Percentiles rank a stretch among this genome's conserved stretches.
These are phyloP conservation scores for Bathybates hornii DNA, from an alignment of 2,113 vertebrate genomes.

Conservation along the genomic window DNA sequence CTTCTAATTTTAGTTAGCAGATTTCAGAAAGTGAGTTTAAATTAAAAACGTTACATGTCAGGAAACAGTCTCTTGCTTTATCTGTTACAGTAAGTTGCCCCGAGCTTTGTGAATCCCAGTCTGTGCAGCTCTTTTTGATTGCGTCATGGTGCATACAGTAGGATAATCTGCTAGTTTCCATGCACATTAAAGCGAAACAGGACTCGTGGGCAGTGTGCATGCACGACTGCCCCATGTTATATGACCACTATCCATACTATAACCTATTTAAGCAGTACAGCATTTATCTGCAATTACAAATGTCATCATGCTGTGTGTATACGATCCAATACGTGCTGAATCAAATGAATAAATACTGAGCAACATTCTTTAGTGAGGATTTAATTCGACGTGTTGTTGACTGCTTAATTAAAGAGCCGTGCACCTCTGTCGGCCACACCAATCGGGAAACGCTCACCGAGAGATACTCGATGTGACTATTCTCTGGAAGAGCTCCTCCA, in stretches of 20 bases:
- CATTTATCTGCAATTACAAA: background rate
- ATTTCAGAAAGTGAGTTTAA: background rate
- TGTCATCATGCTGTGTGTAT: background rate
- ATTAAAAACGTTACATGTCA: background rate
- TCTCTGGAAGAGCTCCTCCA: background rate
- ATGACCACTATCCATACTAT: background rate
- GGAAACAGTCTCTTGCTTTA: background rate
- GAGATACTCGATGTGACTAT: background rate
- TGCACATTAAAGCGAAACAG: background rate
- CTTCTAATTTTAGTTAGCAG: background rate
- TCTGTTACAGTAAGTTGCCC: background rate
- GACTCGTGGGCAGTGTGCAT: background rate
- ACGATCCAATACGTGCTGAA: background rate
- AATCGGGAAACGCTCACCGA: background rate
- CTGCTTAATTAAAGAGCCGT: background rate
- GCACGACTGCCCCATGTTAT: too few relatives aligned
- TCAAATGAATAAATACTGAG: background rate
- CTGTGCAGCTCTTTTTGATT: background rate
- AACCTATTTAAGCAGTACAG: background rate
- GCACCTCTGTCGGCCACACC: background rate
- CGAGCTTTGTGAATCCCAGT: background rate
- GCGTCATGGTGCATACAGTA: background rate
- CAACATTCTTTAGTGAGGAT: background rate
- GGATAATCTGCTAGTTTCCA: background rate
- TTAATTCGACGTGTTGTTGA: background rate